Conservation (phyloP, 2,888 invertebrate species). For the Philhelius pedissequus region DNA sequence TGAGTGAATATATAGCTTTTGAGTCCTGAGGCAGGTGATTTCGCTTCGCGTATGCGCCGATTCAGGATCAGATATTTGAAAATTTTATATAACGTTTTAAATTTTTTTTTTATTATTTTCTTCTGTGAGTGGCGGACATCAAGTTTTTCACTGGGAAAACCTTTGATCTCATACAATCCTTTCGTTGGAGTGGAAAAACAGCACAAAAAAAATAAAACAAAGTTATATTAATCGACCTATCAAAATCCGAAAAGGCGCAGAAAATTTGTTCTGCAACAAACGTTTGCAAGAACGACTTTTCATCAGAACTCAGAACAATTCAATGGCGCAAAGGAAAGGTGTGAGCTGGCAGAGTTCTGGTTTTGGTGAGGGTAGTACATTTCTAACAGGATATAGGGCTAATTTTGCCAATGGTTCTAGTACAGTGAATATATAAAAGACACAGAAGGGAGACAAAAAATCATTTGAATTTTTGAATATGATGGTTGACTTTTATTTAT, state of each 20-base stretch:
- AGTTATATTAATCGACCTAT: slow-evolving; percentile 63
- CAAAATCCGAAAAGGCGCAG: slow-evolving; percentile 58
- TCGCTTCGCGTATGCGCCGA: slow-evolving; percentile 57
- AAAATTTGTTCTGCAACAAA: slow-evolving; percentile 50
- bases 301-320: slow-evolving; percentile 54
- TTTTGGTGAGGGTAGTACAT: neutral
- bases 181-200: slow-evolving; percentile 25
- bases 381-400: slow-evolving; percentile 32
- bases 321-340: neutral
- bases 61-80: slow-evolving; percentile 45
- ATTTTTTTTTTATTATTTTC: neutral
- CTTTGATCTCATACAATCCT: slow-evolving; percentile 61
- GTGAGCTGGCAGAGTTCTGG: neutral
- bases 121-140: slow-evolving; percentile 65
- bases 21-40: slow-evolving; percentile 46
- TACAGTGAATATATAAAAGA: neutral
- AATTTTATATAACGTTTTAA: slow-evolving; percentile 5
- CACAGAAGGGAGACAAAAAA: neutral
- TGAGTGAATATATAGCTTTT: slow-evolving; percentile 32
- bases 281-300: slow-evolving; percentile 55
- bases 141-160: slow-evolving; percentile 40
- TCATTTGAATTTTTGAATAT: too few relatives aligned
- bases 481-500: too few relatives aligned
- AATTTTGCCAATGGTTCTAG: slow-evolving; percentile 24
- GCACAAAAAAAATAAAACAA: slow-evolving; percentile 10